phyloP scores from a whole-genome alignment of 2,113 vertebrate species.

The Zingel zingel region DNA sequence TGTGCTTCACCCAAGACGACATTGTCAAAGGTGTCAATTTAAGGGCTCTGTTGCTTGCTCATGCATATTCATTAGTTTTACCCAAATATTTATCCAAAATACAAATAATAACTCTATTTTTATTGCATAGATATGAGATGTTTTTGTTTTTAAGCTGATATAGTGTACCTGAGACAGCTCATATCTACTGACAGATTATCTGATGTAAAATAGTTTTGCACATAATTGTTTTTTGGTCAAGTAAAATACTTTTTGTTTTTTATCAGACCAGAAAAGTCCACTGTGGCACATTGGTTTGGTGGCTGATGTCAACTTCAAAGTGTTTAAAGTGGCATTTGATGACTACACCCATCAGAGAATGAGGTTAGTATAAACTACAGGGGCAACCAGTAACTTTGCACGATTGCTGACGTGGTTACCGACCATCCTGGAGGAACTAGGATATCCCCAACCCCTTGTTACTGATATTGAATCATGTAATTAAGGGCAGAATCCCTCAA shows the following conservation, averaged over 20 bases:
- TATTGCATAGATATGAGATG: neutral
- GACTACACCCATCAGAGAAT: slow-evolving; percentile 58
- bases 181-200: neutral
- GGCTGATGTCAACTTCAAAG: slow-evolving; percentile 15
- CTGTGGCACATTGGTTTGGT: neutral
- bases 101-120: neutral
- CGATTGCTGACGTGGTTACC: slow-evolving; percentile 59
- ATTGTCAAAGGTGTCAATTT: slow-evolving; percentile 77
- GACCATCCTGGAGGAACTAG: slow-evolving; percentile 46
- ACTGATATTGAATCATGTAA: slow-evolving; percentile 66
- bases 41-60: slow-evolving; percentile 63
- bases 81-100: slow-evolving; percentile 44
- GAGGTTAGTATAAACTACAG: slow-evolving; percentile 47
- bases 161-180: neutral
- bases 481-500: slow-evolving; percentile 73
- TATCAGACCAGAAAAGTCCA: neutral
- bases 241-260: neutral
- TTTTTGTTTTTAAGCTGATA: neutral
- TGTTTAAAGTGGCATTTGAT: slow-evolving; percentile 58
- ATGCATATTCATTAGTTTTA: slow-evolving; percentile 70
- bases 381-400: slow-evolving; percentile 59
- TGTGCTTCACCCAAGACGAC: slow-evolving; percentile 71
- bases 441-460: slow-evolving; percentile 49
- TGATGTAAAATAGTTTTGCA: neutral
- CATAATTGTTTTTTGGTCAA: neutral